Percentiles rank a stretch among this genome's conserved stretches.
These are phyloP conservation scores for Sinhomidia bicolor DNA, from an alignment of 2,888 invertebrate species.

Conservation along the genomic window DNA sequence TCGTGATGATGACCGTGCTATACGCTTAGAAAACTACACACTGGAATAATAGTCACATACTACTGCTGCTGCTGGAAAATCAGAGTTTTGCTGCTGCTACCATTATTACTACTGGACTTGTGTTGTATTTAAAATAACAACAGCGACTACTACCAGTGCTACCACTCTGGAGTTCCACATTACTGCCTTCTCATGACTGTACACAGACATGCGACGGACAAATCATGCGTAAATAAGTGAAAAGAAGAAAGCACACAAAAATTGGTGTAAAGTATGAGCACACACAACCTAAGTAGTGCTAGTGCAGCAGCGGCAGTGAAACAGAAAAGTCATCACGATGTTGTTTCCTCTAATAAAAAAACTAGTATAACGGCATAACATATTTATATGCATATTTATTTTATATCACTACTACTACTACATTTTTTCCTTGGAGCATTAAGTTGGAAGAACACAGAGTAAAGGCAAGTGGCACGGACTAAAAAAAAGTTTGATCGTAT, in stretches of 20 bases:
- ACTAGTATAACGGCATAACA: not conserved
- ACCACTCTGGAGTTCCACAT: not conserved
- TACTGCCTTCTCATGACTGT: not conserved
- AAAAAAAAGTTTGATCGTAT: conserved; percentile 36
- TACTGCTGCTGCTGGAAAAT: conserved; percentile 37
- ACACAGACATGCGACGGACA: conserved; percentile 51
- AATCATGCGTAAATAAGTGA: conserved; percentile 69
- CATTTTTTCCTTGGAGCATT: conserved; percentile 21
- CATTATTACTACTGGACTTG: no score
- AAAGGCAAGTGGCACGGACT: conserved; percentile 13
- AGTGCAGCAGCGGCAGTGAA: not conserved
- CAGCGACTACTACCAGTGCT: not conserved
- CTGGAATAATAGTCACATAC: conserved; percentile 2
- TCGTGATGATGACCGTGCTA: not conserved
- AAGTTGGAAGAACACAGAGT: not conserved
- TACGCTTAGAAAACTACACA: not conserved
- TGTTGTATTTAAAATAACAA: not conserved
- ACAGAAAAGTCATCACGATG: not conserved
- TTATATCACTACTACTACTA: not conserved
- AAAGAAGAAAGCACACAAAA: conserved; percentile 23
- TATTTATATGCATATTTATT: not conserved
- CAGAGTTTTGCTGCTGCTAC: not conserved
- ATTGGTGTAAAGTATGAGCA: conserved; percentile 11
- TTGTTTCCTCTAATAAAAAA: not conserved
- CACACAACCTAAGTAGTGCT: not conserved